phyloP scores from a whole-genome alignment of 2,113 vertebrate species.

The Brachyhypopomus occidentalis region DNA sequence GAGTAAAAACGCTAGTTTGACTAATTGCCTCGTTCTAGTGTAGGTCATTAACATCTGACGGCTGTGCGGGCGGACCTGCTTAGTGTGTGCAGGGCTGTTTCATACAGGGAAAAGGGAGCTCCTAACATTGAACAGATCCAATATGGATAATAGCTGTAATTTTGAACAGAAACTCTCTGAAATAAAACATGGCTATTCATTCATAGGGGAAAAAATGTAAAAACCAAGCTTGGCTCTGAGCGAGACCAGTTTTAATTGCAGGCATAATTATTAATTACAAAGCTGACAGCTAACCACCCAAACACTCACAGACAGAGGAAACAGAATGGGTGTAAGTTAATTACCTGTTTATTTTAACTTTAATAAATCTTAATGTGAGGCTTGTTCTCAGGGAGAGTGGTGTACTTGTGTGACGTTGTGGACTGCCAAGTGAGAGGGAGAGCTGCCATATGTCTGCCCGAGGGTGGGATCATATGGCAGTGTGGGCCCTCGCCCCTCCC shows the following conservation, averaged over 20 bases:
- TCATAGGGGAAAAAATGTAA: slow-evolving; percentile 16
- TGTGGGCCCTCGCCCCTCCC: neutral
- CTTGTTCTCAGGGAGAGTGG: slow-evolving; percentile 23
- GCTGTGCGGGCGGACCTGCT: neutral
- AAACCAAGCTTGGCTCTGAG: slow-evolving; percentile 26
- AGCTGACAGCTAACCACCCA: slow-evolving; percentile 45
- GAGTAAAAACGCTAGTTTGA: slow-evolving; percentile 26
- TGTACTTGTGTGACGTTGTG: slow-evolving; percentile 30
- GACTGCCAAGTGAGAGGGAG: slow-evolving; percentile 24
- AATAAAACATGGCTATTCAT: slow-evolving; percentile 47
- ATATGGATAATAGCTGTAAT: slow-evolving; percentile 51
- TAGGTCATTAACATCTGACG: slow-evolving; percentile 28
- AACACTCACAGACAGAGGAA: slow-evolving; percentile 47
- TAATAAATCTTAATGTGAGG: slow-evolving; percentile 53
- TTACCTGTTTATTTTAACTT: slow-evolving; percentile 58
- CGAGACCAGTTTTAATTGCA: slow-evolving; percentile 52
- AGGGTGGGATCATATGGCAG: neutral
- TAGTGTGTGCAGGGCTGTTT: slow-evolving; percentile 7
- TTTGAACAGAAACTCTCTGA: slow-evolving; percentile 53
- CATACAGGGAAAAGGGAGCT: slow-evolving; percentile 9
- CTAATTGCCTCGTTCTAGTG: slow-evolving; percentile 28
- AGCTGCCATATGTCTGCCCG: slow-evolving; percentile 10
- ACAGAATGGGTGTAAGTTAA: slow-evolving; percentile 54
- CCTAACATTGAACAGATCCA: slow-evolving; percentile 45
- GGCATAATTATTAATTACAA: slow-evolving; percentile 59